Conservation (phyloP, 2,113 vertebrate genomes). For the Sinosuthora webbiana region DNA sequence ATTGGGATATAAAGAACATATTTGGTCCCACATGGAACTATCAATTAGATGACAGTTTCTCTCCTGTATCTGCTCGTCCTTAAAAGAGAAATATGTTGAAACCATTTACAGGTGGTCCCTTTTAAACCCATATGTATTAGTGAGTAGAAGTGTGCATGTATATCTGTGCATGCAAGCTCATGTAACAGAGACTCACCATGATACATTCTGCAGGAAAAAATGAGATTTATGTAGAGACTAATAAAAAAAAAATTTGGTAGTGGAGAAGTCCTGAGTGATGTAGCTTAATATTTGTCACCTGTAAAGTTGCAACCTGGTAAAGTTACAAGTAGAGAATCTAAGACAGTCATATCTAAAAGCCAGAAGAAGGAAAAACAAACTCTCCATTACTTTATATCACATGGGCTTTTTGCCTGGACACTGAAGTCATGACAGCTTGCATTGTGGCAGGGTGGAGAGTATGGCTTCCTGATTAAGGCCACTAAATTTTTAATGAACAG, state of each 20-base stretch:
- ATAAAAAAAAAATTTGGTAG: neutral
- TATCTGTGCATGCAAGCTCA: neutral
- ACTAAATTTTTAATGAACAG: neutral
- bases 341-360: neutral
- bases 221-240: neutral
- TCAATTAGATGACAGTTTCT: neutral
- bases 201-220: neutral
- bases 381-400: neutral
- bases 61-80: neutral
- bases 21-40: neutral
- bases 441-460: neutral
- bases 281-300: neutral
- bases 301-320: no score
- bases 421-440: neutral
- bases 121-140: neutral
- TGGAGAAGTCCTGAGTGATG: neutral
- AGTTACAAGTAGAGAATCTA: neutral
- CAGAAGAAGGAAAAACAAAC: neutral
- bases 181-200: neutral
- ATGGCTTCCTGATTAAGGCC: neutral
- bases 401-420: neutral
- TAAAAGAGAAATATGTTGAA: neutral
- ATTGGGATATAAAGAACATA: neutral
- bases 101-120: neutral
- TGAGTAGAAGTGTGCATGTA: rapidly evolving